These are phyloP conservation scores for Phaedon cochleariae DNA, from an alignment of 2,888 invertebrate species.

Conservation along the genomic window DNA sequence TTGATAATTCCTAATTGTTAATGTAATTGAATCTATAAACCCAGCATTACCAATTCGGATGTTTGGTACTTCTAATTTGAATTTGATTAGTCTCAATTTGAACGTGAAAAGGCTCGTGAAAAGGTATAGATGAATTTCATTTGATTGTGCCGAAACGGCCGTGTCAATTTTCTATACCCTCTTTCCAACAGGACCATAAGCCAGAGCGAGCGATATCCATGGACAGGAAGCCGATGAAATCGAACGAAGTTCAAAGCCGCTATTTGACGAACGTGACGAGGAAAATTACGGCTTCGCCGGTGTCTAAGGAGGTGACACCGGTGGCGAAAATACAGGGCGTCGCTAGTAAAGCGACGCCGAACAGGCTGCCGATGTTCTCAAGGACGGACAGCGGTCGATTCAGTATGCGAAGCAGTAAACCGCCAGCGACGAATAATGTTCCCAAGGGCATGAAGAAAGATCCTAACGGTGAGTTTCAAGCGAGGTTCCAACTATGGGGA, in stretches of 20 bases:
- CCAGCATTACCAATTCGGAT: no score
- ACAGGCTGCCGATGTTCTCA: constrained; percentile 61
- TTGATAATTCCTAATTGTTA: no score
- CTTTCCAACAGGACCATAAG: constrained; percentile 52
- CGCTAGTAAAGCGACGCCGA: constrained; percentile 51
- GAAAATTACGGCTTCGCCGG: constrained; percentile 42
- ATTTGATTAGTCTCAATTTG: no score
- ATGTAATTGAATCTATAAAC: no score
- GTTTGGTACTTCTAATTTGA: no score
- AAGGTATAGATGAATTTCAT: no score
- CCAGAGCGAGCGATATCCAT: constrained; percentile 59
- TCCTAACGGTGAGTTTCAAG: constrained; percentile 38
- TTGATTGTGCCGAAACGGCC: no score
- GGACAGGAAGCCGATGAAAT: constrained; percentile 58
- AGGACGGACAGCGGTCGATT: constrained; percentile 72
- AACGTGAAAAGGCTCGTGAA: no score
- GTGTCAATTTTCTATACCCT: no score
- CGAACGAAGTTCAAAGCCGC: constrained; percentile 59
- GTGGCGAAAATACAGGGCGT: constrained; percentile 61
- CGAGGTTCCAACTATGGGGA: no score
- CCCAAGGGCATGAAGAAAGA: constrained; percentile 53
- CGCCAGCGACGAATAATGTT: constrained; percentile 54
- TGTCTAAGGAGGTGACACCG: constrained; percentile 41
- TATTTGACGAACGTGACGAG: constrained; percentile 58
- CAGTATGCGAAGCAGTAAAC: constrained; percentile 68